Evolutionary conservation across 2,888 invertebrate genomes (phyloP).

Genomic region (Adelphocoris suturalis): DNA sequence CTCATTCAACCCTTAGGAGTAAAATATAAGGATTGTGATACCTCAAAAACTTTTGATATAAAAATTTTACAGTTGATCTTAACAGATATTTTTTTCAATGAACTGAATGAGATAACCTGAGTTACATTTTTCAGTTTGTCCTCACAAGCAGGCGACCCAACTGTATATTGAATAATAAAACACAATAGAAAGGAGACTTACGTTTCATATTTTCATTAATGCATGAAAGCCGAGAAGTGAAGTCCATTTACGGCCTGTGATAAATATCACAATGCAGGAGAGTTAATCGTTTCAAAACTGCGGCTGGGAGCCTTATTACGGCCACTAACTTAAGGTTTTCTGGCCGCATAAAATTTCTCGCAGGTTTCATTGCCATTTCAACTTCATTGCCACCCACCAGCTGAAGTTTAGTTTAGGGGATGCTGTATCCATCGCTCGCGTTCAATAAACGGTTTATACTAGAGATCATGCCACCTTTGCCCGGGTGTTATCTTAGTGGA

Average conservation of each 20-base stretch:
- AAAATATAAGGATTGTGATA: too few species aligned
- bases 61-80: too few species aligned
- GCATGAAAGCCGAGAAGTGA: background rate
- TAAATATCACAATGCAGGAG: background rate
- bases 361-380: background rate
- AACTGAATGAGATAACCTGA: too few species aligned
- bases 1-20: too few species aligned
- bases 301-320: background rate
- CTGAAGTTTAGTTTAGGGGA: background rate
- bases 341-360: background rate
- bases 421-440: conserved; percentile 1
- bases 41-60: too few species aligned
- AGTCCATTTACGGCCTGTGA: background rate
- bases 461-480: background rate
- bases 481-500: background rate
- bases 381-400: background rate
- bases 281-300: background rate
- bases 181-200: background rate
- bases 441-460: conserved; percentile 22
- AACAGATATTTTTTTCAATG: too few species aligned
- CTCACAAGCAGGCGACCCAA: too few species aligned
- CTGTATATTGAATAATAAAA: too few species aligned
- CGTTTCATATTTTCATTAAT: background rate
- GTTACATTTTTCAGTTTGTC: too few species aligned
- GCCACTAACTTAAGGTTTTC: background rate